phyloP scores from a whole-genome alignment of 23 tunicate genomes.

The Ciona savignyi region DNA sequence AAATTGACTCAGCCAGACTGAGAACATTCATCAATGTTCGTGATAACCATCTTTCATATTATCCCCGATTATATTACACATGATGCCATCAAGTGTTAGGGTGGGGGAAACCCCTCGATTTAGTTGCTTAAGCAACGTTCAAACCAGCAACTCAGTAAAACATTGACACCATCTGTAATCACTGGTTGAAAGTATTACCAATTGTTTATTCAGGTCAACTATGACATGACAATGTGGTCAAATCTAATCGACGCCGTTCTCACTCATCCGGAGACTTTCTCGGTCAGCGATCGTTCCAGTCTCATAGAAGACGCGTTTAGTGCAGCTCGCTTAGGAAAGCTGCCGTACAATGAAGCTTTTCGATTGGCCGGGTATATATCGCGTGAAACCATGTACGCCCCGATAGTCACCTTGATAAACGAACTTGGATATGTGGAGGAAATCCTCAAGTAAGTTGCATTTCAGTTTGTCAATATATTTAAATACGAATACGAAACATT shows the following conservation, averaged over 20 bases:
- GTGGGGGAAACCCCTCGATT: too few relatives aligned
- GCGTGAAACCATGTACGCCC: conserved; percentile 40
- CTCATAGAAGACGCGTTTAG: conserved; percentile 41
- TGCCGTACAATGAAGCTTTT: conserved; percentile 31
- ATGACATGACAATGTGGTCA: conserved; percentile 35
- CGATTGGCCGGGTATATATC: conserved; percentile 27
- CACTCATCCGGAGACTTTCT: conserved; percentile 27
- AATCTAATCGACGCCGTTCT: conserved; percentile 18
- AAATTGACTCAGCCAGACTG: too few relatives aligned
- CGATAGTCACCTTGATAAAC: conserved; percentile 6
- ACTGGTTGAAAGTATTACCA: too few relatives aligned
- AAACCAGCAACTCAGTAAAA: too few relatives aligned
- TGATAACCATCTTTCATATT: too few relatives aligned
- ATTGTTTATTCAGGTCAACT: conserved; percentile 30
- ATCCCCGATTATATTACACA: too few relatives aligned
- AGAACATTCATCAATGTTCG: too few relatives aligned
- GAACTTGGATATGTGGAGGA: conserved; percentile 16
- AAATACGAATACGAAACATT: neutral
- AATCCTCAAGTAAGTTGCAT: conserved; percentile 22
- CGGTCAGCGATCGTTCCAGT: conserved; percentile 37
- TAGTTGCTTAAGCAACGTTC: too few relatives aligned
- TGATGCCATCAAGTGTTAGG: too few relatives aligned
- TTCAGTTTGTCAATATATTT: neutral
- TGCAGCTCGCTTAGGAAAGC: conserved; percentile 25
- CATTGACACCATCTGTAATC: too few relatives aligned